These are phyloP conservation scores for Clarias fuscus DNA, from an alignment of 2,797 vertebrate genomes.

Conservation along the genomic window DNA sequence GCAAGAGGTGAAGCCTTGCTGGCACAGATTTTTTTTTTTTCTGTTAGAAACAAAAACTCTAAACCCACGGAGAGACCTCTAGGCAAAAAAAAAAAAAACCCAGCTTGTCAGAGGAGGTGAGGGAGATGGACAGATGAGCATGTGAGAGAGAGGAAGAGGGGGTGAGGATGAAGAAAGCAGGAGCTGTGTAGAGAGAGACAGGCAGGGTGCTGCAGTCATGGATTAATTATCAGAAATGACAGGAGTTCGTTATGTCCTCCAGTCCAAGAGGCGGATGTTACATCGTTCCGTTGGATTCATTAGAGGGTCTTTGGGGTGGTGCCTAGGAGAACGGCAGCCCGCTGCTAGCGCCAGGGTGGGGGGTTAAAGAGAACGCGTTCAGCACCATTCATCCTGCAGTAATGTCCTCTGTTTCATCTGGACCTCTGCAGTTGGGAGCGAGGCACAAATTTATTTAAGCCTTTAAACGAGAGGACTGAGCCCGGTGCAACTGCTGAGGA, in stretches of 20 bases:
- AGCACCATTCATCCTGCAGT: slow-evolving; percentile 40
- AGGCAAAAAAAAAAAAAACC: slow-evolving; percentile 24
- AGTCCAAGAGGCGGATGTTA: slow-evolving; percentile 62
- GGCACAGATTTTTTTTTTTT: slow-evolving; percentile 33
- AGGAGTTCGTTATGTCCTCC: slow-evolving; percentile 73
- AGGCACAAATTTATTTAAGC: slow-evolving; percentile 33
- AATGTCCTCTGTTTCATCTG: slow-evolving; percentile 23
- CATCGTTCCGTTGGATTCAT: slow-evolving; percentile 66
- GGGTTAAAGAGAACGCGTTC: slow-evolving; percentile 33
- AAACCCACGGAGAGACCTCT: slow-evolving; percentile 42
- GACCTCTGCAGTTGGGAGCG: slow-evolving; percentile 11
- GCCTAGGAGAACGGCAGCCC: slow-evolving; percentile 15
- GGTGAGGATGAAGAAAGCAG: slow-evolving; percentile 10
- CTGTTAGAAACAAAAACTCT: slow-evolving; percentile 46
- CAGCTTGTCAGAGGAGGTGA: slow-evolving; percentile 31
- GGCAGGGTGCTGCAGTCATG: slow-evolving; percentile 57
- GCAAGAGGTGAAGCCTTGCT: slow-evolving; percentile 38
- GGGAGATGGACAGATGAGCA: neutral
- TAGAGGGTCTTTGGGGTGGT: slow-evolving; percentile 53
- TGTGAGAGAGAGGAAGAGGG: neutral
- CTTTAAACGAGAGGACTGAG: slow-evolving; percentile 45
- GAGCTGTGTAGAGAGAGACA: slow-evolving; percentile 45
- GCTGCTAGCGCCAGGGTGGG: slow-evolving; percentile 11
- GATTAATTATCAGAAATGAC: slow-evolving; percentile 71
- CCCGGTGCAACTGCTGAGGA: slow-evolving; percentile 23